phyloP scores from a whole-genome alignment of 30 jellyfish, hydroid and myxozoan genomes.

The Clytia hemisphaerica region DNA sequence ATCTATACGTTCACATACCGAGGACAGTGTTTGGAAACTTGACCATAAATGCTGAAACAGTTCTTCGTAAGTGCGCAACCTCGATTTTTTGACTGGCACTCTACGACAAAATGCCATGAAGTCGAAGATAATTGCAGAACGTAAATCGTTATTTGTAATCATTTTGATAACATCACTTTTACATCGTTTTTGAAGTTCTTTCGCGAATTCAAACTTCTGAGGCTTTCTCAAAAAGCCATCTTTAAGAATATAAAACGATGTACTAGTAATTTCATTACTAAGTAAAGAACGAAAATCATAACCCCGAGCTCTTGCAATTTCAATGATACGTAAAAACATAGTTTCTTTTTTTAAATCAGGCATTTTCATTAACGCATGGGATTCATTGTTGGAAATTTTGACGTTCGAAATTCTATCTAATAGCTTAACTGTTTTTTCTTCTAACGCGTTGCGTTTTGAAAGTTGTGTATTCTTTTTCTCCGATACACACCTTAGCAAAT shows the following conservation, averaged over 20 bases:
- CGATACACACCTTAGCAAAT: background rate
- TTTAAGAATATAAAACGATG: background rate
- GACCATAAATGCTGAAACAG: background rate
- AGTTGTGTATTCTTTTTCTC: background rate
- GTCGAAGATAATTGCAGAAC: background rate
- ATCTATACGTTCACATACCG: background rate
- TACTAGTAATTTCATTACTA: background rate
- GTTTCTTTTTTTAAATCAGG: slow-evolving; percentile 1
- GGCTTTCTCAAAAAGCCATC: background rate
- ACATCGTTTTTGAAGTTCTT: background rate
- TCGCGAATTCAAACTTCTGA: background rate
- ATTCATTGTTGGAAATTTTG: background rate
- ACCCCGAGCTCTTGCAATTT: background rate
- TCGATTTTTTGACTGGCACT: background rate
- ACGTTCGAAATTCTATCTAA: background rate
- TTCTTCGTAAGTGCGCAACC: background rate
- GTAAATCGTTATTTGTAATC: background rate
- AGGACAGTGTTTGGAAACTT: background rate
- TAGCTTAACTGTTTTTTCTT: background rate
- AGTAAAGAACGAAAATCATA: background rate
- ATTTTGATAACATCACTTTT: no score
- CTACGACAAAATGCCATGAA: background rate
- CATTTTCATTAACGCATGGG: background rate
- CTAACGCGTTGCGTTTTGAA: background rate
- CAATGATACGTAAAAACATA: background rate